phyloP scores from a whole-genome alignment of 2,113 vertebrate species.

The Daphoenositta chrysoptera region DNA sequence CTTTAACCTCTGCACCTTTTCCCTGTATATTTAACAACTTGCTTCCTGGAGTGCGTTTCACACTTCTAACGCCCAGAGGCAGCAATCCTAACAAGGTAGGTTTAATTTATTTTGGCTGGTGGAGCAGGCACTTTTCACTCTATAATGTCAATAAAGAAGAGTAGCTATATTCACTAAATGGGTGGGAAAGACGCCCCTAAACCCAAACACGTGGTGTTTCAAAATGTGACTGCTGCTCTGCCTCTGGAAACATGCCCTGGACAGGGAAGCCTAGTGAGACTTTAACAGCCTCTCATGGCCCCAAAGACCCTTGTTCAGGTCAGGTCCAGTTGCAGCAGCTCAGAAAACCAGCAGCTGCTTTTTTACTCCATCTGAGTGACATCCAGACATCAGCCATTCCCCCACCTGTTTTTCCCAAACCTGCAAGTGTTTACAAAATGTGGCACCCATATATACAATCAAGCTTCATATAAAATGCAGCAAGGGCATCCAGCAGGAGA shows the following conservation, averaged over 20 bases:
- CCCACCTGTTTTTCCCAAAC: not conserved
- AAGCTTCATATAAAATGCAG: not conserved
- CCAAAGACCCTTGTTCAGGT: not conserved
- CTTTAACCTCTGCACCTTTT: not conserved
- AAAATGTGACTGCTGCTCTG: not conserved
- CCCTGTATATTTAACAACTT: not conserved
- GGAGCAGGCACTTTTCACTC: not conserved
- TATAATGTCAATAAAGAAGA: not conserved
- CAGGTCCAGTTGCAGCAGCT: not conserved
- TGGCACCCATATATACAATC: not conserved
- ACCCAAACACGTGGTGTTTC: not conserved
- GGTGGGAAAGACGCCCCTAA: not conserved
- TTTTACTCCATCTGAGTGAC: not conserved
- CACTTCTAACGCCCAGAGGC: not conserved
- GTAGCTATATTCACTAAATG: not conserved
- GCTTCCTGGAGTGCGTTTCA: not conserved
- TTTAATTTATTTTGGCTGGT: not conserved
- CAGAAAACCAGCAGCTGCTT: not conserved
- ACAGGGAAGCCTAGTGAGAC: not conserved
- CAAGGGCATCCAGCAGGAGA: not conserved
- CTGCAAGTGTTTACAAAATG: not conserved
- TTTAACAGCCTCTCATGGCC: not conserved
- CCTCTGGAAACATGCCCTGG: not conserved
- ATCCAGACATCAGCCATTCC: not conserved
- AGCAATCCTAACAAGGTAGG: not conserved